Percentiles rank a stretch among this genome's conserved stretches.
Conservation (phyloP, 2,113 vertebrate species). For the Chitala chitala region DNA sequence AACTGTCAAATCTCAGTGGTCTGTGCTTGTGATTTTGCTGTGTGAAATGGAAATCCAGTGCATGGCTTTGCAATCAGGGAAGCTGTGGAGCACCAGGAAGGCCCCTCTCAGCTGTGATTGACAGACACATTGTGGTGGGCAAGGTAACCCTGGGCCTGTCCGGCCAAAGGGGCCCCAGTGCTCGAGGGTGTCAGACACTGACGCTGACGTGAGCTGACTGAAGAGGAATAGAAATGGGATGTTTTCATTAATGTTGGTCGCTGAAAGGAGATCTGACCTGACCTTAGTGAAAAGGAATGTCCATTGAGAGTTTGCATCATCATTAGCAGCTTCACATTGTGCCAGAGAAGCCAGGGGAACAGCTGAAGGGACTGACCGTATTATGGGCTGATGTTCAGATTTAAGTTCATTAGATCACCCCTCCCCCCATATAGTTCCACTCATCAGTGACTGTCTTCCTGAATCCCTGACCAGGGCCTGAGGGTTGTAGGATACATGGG, state of each 20-base stretch:
- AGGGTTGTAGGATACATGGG: not conserved
- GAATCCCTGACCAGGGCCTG: too few relatives aligned
- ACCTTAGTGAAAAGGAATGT: not conserved
- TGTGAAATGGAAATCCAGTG: not conserved
- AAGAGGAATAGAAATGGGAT: not conserved
- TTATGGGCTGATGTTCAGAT: not conserved
- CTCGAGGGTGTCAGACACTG: not conserved
- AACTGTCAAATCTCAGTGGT: not conserved
- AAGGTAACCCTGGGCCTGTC: not conserved
- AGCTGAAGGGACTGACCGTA: not conserved
- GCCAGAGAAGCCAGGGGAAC: not conserved
- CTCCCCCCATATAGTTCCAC: too few relatives aligned
- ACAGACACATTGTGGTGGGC: not conserved
- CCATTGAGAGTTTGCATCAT: not conserved
- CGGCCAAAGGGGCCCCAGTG: not conserved
- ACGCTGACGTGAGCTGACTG: not conserved
- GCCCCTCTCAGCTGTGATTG: not conserved
- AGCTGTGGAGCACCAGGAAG: not conserved
- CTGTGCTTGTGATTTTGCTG: not conserved
- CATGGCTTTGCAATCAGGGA: not conserved
- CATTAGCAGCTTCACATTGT: not conserved
- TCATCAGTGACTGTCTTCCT: not conserved
- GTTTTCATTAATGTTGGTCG: not conserved
- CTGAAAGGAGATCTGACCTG: not conserved
- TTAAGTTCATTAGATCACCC: too few relatives aligned